These are phyloP conservation scores for Hyles lineata DNA, from an alignment of 2,888 invertebrate genomes.

Conservation along the genomic window DNA sequence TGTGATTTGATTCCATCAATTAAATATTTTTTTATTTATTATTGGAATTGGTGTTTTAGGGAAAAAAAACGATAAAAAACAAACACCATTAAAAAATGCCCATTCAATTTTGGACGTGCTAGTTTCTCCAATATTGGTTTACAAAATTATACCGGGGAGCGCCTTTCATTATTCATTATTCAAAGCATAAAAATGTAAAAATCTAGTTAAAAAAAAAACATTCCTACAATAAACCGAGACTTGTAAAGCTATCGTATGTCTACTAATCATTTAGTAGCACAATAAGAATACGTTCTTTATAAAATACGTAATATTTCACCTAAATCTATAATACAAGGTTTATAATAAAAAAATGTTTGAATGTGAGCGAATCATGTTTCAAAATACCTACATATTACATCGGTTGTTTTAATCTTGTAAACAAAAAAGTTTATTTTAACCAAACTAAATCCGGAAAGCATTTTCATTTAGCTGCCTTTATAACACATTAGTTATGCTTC, in stretches of 20 bases:
- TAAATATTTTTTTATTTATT: background rate
- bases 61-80: background rate
- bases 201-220: slow-evolving; percentile 16
- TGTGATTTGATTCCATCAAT: background rate
- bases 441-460: background rate
- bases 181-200: slow-evolving; percentile 26
- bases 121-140: background rate
- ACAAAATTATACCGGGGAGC: slow-evolving; percentile 5
- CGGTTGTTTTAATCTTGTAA: no score
- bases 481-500: no score
- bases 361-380: slow-evolving; percentile 12
- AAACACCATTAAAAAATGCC: background rate
- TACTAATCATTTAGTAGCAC: slow-evolving; percentile 20
- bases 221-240: background rate
- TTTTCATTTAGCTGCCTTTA: no score
- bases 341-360: slow-evolving; percentile 14
- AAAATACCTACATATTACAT: background rate
- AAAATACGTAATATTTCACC: slow-evolving; percentile 22
- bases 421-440: background rate
- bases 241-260: slow-evolving; percentile 24
- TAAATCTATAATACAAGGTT: slow-evolving; percentile 25
- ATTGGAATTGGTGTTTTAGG: background rate
- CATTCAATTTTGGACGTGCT: background rate
- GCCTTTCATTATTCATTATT: background rate
- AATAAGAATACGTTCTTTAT: slow-evolving; percentile 27